Base-by-base conservation (phyloP, 1,140 invertebrate genomes). In the Cylas formicarius region DNA sequence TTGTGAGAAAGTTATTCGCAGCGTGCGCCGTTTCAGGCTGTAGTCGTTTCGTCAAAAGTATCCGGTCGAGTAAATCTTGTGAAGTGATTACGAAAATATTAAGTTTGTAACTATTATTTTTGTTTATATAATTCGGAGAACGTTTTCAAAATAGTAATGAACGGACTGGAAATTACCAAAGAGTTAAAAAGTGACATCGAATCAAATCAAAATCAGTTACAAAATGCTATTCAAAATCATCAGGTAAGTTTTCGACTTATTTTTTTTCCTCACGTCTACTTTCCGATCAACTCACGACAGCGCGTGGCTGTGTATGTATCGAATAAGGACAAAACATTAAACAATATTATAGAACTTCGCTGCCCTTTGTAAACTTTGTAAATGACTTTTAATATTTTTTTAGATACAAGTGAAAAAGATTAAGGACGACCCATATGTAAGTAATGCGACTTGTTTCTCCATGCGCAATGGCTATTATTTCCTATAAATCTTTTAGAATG, bases 221-320 rank as follows among this genome's bases (percentile, higher is more conserved):
- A 75, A 72, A 73, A 74, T 63, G 77, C 77, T 47, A 80, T 81
- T 61, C 66, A 71, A 57, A 67, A 76, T 67, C 78, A 81, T 70
- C 77, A 80, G 75, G 78, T 79, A 68, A 72, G 66, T 67, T 49
- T 56, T 48, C 26, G 36, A 28, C 45, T 47, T 49, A 14, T 40
- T n/a, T 21, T 48, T 54, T 56, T 55, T 16, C 43, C 38, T 27
- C 41, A 55, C 48, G 52, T 59, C 35, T 31, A n/a, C 19, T 21
- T 16, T 18, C 32, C 7, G n/a, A n/a, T n/a, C n/a, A n/a, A n/a
- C n/a, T n/a, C n/a, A n/a, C n/a, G n/a, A n/a, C n/a, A n/a, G n/a
- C n/a, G n/a, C n/a, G n/a, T n/a, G n/a, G n/a, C n/a, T n/a, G n/a
- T n/a, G n/a, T n/a, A n/a, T n/a, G n/a, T n/a, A n/a, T n/a, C n/a